These are phyloP conservation scores for Gambusia holbrooki DNA, from an alignment of 2,113 vertebrate genomes.

Conservation along the genomic window DNA sequence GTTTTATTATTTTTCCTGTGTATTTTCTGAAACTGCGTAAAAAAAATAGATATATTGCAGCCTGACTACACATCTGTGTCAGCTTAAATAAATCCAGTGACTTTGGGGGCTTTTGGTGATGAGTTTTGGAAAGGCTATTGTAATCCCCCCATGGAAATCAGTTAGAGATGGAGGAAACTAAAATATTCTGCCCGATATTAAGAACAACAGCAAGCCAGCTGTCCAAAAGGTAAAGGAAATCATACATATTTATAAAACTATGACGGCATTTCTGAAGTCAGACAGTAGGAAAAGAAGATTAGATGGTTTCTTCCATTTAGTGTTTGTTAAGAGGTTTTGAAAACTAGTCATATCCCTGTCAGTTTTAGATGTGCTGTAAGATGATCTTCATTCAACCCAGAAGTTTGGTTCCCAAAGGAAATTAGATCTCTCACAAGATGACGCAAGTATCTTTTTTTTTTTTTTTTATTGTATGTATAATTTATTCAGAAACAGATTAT, in stretches of 20 bases:
- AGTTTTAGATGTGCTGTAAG: too few species aligned
- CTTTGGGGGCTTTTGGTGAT: not conserved
- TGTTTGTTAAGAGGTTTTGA: too few species aligned
- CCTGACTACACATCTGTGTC: not conserved
- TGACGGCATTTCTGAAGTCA: too few species aligned
- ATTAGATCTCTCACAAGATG: too few species aligned
- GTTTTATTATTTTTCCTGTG: not conserved
- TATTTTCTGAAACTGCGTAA: not conserved
- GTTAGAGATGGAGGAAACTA: not conserved
- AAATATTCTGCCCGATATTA: not conserved
- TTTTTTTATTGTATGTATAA: too few species aligned
- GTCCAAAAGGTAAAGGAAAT: not conserved
- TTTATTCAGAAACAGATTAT: too few species aligned
- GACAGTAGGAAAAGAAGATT: not conserved
- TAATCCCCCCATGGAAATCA: not conserved
- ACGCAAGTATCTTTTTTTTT: too few species aligned
- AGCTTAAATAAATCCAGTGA: not conserved
- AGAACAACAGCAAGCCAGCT: not conserved
- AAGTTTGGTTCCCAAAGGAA: too few species aligned
- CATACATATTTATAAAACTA: not conserved
- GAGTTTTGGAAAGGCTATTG: not conserved
- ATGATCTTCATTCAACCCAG: too few species aligned
- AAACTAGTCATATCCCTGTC: too few species aligned
- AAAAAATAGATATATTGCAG: not conserved
- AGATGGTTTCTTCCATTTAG: too few species aligned